A percentile compares a stretch with the other conserved stretches of the same genome.
Conservation (phyloP, 2,113 vertebrate species). For the Leucopternis melanops region DNA sequence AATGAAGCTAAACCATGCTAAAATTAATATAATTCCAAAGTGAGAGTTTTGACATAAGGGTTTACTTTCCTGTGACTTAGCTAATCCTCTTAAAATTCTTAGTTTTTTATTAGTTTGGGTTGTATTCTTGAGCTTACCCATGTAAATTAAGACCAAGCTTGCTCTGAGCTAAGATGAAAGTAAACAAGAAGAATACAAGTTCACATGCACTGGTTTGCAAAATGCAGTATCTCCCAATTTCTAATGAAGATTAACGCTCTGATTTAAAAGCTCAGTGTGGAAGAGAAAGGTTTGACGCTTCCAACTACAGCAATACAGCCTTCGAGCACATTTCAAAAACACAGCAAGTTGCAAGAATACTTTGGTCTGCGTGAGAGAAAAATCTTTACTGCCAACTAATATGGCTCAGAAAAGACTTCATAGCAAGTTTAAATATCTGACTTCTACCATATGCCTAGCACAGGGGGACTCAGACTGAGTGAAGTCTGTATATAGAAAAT, state of each 20-base stretch:
- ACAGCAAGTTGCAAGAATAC: background rate
- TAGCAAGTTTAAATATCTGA: background rate
- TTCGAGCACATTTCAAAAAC: background rate
- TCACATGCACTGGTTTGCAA: background rate
- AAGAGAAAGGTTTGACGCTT: background rate
- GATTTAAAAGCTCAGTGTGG: background rate
- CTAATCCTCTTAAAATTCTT: background rate
- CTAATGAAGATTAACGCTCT: background rate
- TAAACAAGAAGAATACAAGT: background rate
- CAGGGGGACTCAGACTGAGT: background rate
- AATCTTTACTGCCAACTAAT: background rate
- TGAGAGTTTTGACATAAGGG: background rate
- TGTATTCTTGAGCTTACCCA: background rate
- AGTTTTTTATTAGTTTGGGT: background rate
- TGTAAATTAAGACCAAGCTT: background rate
- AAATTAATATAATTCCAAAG: background rate
- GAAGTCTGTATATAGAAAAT: background rate
- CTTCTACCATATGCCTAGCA: background rate
- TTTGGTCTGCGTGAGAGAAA: background rate
- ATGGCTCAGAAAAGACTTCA: background rate
- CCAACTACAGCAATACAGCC: background rate
- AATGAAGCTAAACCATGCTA: background rate
- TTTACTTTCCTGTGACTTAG: background rate
- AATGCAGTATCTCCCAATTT: background rate
- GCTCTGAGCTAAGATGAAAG: background rate